Evolutionary conservation across 2,797 vertebrate species (phyloP), one percentile per base, ranked within the genome.

Genomic region (Balearica regulorum): DNA sequence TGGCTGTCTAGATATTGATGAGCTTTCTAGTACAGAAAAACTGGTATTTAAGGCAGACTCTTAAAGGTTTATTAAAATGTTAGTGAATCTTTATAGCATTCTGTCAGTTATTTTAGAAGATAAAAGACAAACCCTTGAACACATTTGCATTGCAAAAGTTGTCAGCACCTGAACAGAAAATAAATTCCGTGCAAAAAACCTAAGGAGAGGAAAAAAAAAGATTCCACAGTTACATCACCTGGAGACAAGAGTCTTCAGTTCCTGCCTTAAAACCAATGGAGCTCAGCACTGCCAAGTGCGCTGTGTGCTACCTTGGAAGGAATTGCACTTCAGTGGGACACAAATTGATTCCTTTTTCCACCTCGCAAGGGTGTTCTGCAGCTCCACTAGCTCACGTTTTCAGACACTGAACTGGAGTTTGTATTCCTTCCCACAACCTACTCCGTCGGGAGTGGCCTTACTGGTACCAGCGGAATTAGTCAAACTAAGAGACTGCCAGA

Each of bases 1-100:
- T 98, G 98, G 95, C 98, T 97, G 98, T 98, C 98, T 95, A 97
- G 98, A 98, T 98, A 98, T 99, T 99, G 99, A 98, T 99, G 98
- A 97, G 98, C 97, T 98, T 98, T 97, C 97, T 96, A 89, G 97
- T 97, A 95, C 83, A 98, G 96, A 97, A 98, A 98, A 97, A 39
- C 93, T 94, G 94, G 94, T 97, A 98, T 98, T 98, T 98, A 98
- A 98, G 98, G 98, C 98, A 97, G 97, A 97, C 94, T 94, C 85
- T 90, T 94, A 87, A 94, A 69, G 89, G 72, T 37, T 84, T 94
- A 95, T 90, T 94, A 96, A 95, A 95, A 93, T 80, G 84, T 41
- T 75, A 15, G 41, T 89, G 77, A 89, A 93, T 80, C 84, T 76
- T 92, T 79, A 39, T 69, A 20, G 1, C 49, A 21, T 78, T 83